phyloP scores from a whole-genome alignment of 1,140 invertebrate species.

The Drosophila kikkawai region DNA sequence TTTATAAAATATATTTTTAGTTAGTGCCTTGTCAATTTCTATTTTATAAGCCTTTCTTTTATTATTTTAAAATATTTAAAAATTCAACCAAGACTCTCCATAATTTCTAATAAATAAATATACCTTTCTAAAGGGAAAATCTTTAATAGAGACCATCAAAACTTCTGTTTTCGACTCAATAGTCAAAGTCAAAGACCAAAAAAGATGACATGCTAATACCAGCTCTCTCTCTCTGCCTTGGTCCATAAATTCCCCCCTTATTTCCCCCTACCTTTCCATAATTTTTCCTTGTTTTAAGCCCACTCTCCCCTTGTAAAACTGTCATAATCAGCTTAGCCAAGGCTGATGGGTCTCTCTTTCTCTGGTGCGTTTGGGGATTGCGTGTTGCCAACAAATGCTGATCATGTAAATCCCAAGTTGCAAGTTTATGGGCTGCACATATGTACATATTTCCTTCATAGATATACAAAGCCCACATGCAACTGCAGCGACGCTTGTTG shows the following conservation, averaged over 20 bases:
- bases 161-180: background rate
- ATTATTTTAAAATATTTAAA: background rate
- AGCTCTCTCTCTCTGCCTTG: background rate
- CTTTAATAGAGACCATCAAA: too few relatives aligned
- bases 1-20: background rate
- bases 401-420: slow-evolving; percentile 58
- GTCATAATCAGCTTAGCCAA: slow-evolving; percentile 44
- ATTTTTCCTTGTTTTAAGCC: background rate
- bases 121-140: background rate
- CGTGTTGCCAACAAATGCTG: slow-evolving; percentile 64
- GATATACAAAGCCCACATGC: slow-evolving; percentile 64
- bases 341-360: slow-evolving; percentile 31
- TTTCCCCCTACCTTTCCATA: background rate
- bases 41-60: background rate
- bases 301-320: slow-evolving; percentile 30
- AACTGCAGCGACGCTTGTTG: slow-evolving; percentile 55
- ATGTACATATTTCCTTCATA: slow-evolving; percentile 6
- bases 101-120: background rate
- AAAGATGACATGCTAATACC: background rate
- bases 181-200: background rate
- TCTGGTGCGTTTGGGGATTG: slow-evolving; percentile 25
- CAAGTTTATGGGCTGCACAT: slow-evolving; percentile 43
- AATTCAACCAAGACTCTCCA: background rate
- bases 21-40: background rate
- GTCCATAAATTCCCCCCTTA: slow-evolving; percentile 6